These are phyloP conservation scores for Nasua narica DNA, from an alignment of 2,797 vertebrate genomes.

Conservation along the genomic window DNA sequence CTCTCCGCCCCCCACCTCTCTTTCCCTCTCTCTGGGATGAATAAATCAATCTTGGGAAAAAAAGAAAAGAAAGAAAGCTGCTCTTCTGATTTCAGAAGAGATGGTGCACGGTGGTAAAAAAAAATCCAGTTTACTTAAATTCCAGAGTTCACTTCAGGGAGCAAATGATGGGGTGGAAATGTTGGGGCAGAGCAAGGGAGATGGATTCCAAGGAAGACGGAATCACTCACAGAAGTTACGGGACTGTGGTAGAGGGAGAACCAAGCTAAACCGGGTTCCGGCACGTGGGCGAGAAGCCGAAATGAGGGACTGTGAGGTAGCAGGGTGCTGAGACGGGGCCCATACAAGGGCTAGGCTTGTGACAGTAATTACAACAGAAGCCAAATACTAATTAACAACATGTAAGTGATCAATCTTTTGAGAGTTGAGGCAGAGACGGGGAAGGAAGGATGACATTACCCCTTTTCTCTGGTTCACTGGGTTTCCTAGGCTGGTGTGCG, in stretches of 20 bases:
- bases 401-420: not conserved
- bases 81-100: not conserved
- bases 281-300: not conserved
- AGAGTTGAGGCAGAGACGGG: not conserved
- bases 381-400: not conserved
- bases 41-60: not conserved
- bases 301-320: not conserved
- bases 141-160: not conserved
- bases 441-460: not conserved
- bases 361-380: slow-evolving; percentile 3
- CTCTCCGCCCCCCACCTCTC: no score
- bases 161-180: not conserved
- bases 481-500: not conserved
- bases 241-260: not conserved
- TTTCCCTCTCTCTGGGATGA: not conserved
- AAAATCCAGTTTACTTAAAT: not conserved
- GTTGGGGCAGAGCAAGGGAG: not conserved
- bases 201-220: not conserved
- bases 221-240: not conserved
- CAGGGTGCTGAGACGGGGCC: not conserved
- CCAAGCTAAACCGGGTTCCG: not conserved
- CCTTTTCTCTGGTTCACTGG: not conserved
- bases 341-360: not conserved
- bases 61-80: not conserved
- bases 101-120: not conserved